These are phyloP conservation scores for Mylabris phalerata DNA, from an alignment of 1,140 invertebrate species.

Conservation along the genomic window DNA sequence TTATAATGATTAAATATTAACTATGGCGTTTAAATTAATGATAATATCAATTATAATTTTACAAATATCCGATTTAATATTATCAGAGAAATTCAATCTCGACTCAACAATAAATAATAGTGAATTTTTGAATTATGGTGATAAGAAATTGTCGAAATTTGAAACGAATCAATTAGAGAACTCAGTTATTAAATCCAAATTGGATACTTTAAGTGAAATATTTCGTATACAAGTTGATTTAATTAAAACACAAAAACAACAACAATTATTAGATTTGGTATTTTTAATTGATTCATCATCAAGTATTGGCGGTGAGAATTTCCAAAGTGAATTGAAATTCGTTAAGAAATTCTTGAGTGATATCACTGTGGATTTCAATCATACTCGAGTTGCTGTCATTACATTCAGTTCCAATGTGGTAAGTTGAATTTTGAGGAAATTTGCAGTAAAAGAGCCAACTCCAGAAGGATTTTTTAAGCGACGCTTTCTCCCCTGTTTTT, in stretches of 20 bases:
- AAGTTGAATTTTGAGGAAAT: conserved; percentile 29
- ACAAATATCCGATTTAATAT: too few species aligned
- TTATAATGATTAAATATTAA: too few species aligned
- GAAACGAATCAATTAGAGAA: conserved; percentile 29
- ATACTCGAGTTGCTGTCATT: conserved; percentile 58
- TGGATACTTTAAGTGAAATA: conserved; percentile 49
- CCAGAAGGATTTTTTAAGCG: too few species aligned
- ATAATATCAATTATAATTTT: too few species aligned
- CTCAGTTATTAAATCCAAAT: conserved; percentile 57
- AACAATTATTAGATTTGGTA: conserved; percentile 50
- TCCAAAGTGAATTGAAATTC: conserved; percentile 62
- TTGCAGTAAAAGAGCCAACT: neutral
- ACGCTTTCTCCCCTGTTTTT: too few species aligned
- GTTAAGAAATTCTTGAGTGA: conserved; percentile 64
- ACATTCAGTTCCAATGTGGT: conserved; percentile 60
- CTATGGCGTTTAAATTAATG: too few species aligned
- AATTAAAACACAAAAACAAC: conserved; percentile 27
- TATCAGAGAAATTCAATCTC: conserved; percentile 5
- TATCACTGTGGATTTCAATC: conserved; percentile 57
- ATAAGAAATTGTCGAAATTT: conserved; percentile 29
- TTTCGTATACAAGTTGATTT: conserved; percentile 49
- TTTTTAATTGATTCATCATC: conserved; percentile 65
- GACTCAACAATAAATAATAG: conserved; percentile 30
- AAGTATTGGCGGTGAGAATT: conserved; percentile 60
- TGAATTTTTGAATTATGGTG: conserved; percentile 38